Percentiles rank a stretch among this genome's conserved stretches.
Conservation (phyloP, 2,888 invertebrate species). For the Polylopha cassiicola region DNA sequence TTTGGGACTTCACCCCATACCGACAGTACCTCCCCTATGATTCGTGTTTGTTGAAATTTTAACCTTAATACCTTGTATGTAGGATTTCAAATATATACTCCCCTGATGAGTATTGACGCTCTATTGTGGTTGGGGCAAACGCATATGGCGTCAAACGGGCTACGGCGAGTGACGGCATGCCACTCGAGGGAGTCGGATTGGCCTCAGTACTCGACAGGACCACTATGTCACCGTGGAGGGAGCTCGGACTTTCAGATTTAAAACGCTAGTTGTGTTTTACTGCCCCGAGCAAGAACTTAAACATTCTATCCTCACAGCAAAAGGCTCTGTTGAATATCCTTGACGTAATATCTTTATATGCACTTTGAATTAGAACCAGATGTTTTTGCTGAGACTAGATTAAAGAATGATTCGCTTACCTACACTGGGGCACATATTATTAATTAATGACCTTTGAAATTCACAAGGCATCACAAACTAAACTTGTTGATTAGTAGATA, state of each 20-base stretch:
- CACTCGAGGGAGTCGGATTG: conserved; percentile 70
- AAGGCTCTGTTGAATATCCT: background rate
- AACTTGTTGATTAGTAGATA: conserved; percentile 52
- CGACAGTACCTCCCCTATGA: conserved; percentile 47
- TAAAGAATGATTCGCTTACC: too few species aligned
- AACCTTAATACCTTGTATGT: conserved; percentile 40
- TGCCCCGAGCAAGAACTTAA: conserved; percentile 14
- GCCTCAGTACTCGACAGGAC: conserved; percentile 56
- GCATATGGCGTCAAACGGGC: conserved; percentile 75
- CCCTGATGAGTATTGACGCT: conserved; percentile 35
- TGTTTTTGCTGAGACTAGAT: too few species aligned
- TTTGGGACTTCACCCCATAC: conserved; percentile 71
- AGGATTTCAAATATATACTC: conserved; percentile 44
- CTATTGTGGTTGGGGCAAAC: conserved; percentile 42
- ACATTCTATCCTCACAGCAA: background rate
- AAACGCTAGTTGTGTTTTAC: conserved; percentile 27
- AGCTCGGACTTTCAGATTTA: conserved; percentile 48
- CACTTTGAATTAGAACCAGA: too few species aligned
- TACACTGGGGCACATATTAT: too few species aligned
- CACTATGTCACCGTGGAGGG: conserved; percentile 51
- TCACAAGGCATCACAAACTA: conserved; percentile 49
- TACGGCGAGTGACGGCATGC: conserved; percentile 69
- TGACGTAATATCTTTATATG: too few species aligned
- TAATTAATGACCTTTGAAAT: conserved; percentile 33
- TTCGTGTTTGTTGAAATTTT: conserved; percentile 35